phyloP scores from a whole-genome alignment of 1,140 invertebrate species.

The Portunus trituberculatus region DNA sequence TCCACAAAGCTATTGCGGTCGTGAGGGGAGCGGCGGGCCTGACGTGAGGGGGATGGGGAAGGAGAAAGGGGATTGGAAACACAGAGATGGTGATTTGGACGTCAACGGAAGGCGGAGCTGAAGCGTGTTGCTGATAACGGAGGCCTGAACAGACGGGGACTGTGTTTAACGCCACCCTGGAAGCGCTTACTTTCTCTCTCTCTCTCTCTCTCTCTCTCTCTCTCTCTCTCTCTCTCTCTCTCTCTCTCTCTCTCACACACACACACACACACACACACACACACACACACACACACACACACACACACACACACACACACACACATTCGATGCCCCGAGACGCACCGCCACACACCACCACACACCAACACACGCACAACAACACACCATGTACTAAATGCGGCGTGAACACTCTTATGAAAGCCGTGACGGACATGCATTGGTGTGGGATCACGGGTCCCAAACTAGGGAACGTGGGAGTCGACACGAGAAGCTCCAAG shows the following conservation, averaged over 20 bases:
- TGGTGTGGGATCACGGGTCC: background rate
- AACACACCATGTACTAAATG: background rate
- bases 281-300: too few species aligned
- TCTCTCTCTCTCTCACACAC: background rate
- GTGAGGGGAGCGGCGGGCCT: background rate
- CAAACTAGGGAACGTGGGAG: background rate
- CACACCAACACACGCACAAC: background rate
- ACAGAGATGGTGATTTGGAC: background rate
- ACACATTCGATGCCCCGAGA: too few species aligned
- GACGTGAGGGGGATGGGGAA: background rate
- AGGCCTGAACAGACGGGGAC: too few species aligned
- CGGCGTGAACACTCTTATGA: background rate
- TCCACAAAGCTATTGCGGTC: conserved; percentile 18
- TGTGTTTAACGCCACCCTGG: too few species aligned
- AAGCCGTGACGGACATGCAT: conserved; percentile 7
- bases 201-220: too few species aligned
- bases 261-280: conserved; percentile 11
- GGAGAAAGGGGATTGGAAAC: background rate
- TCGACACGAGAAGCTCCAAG: background rate
- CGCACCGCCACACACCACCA: background rate
- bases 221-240: too few species aligned
- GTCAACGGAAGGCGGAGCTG: background rate
- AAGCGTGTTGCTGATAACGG: background rate
- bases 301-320: background rate
- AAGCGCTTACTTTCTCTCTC: too few species aligned